Base-by-base conservation (phyloP, 2,797 vertebrate genomes). In the Spea hammondii region DNA sequence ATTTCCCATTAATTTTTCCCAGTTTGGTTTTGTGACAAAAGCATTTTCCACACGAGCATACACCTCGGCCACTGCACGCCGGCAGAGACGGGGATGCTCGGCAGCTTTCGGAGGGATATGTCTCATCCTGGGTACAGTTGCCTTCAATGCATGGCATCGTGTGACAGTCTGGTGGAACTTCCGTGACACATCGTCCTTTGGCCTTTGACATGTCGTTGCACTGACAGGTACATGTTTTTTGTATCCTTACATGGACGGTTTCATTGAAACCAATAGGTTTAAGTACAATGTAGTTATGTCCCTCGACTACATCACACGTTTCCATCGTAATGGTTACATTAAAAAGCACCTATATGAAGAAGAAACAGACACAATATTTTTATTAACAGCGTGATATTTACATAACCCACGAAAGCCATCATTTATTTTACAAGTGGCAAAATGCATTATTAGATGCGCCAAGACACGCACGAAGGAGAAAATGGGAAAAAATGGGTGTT, bases 251-350 rank as follows among this genome's bases (percentile, higher is more conserved):
- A 4, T 88, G 86, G 6, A 92, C 86, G 44, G 96, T 95, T 91
- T 99, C 97, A 82, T 99, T 99, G 91, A 96, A 99, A 85, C 97
- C 97, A 85, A 98, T 93, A 1, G 97, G 94, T 74, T 88, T 95
- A 79, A 99, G 89, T 48, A 86, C 47, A 68, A 93, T 88, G 4
- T 88, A 88, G 49, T 92, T 91, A 72, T 92, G 92, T 85, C 91
- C 92, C 80, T 89, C 86, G 4, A 78, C 75, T 78, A 82, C 71
- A n/a, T 92, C 89, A 79, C 96, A 99, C 70, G 85, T 90, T 79
- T 77, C 90, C 92, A 96, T 93, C 77, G 91, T 91, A 73, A 98
- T 70, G 0, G 96, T 96, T 84, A 99, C 85, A 59, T 96, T 97
- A 86, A 99, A 98, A 88, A 94, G 90, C 68, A 95, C 96, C 97